A percentile compares a stretch with the other conserved stretches of the same genome.
Evolutionary conservation across 1,140 invertebrate genomes (phyloP).

Genomic region (Psix sp.): DNA sequence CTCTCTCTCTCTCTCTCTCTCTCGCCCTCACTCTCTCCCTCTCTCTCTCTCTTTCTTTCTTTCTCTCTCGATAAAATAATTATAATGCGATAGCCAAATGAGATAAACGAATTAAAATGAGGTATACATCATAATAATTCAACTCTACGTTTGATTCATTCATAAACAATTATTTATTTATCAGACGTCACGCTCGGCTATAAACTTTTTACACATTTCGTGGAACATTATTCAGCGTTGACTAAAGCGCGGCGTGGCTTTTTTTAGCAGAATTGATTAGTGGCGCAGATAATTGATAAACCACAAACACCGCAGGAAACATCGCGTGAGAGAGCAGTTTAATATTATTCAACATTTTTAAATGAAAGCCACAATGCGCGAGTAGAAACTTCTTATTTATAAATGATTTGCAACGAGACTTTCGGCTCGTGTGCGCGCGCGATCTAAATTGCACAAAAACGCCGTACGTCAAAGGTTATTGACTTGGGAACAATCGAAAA

Average conservation of each 20-base stretch:
- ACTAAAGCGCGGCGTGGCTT: conserved; percentile 7
- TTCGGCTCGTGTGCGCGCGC: neutral
- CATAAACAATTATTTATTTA: no score
- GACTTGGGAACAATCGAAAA: conserved; percentile 23
- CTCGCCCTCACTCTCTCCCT: no score
- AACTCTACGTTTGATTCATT: no score
- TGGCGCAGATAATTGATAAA: conserved; percentile 33
- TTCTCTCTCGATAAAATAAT: no score
- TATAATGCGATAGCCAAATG: no score
- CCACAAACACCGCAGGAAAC: conserved; percentile 36
- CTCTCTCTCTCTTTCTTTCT: no score
- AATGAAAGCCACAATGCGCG: conserved; percentile 27
- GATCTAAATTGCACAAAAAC: conserved; percentile 17
- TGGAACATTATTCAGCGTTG: conserved; percentile 13
- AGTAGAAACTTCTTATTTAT: conserved; percentile 34
- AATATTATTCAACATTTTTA: conserved; percentile 51
- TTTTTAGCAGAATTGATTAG: conserved; percentile 32
- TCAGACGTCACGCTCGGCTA: conserved; percentile 6
- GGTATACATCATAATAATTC: no score
- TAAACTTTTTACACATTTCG: neutral
- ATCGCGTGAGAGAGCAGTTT: conserved; percentile 27
- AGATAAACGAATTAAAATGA: no score
- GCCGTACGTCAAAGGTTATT: conserved; percentile 18
- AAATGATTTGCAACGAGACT: conserved; percentile 17
- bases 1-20: no score